Percentiles rank a stretch among this genome's conserved stretches.
Evolutionary conservation across 1,140 invertebrate species (phyloP).

Genomic region (Lordiphosa collinella): DNA sequence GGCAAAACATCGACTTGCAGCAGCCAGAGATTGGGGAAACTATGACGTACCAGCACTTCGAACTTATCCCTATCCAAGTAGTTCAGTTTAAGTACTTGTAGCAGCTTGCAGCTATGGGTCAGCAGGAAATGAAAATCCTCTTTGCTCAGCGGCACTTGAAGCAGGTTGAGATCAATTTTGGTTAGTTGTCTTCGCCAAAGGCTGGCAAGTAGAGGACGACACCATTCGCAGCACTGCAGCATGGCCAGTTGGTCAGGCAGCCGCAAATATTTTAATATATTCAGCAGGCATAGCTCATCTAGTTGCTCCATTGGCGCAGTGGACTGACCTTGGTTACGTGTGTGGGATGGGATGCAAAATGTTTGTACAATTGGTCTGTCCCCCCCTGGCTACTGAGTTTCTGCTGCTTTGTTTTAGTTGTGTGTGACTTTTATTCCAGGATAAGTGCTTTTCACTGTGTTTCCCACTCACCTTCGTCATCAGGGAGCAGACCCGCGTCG

Average conservation of each 20-base stretch:
- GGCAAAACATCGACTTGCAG: conserved; percentile 51
- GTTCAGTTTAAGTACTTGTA: conserved; percentile 22
- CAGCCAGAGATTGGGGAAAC: conserved; percentile 45
- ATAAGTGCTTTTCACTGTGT: not conserved
- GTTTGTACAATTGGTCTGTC: conserved; percentile 3
- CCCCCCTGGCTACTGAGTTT: conserved; percentile 29
- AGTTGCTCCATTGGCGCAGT: conserved; percentile 41
- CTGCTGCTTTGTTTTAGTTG: not conserved
- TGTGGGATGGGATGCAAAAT: conserved; percentile 14
- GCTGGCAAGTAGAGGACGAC: conserved; percentile 35
- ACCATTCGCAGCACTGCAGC: conserved; percentile 39
- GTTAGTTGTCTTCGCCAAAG: conserved; percentile 46
- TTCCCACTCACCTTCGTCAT: conserved; percentile 69
- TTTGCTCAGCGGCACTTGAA: conserved; percentile 27
- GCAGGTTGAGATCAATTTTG: conserved; percentile 40
- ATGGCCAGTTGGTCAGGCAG: conserved; percentile 49
- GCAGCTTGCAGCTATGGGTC: not conserved
- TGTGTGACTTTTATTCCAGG: not conserved
- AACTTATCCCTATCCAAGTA: conserved; percentile 41
- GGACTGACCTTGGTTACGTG: conserved; percentile 3
- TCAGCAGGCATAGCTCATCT: conserved; percentile 50
- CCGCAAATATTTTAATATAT: conserved; percentile 32
- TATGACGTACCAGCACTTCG: conserved; percentile 17
- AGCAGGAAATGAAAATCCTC: conserved; percentile 39
- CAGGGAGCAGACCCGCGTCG: conserved; percentile 70